Percentiles rank a stretch among this genome's conserved stretches.
Evolutionary conservation across 2,888 invertebrate genomes (phyloP).

Genomic region (Drosophila melanosoma): DNA sequence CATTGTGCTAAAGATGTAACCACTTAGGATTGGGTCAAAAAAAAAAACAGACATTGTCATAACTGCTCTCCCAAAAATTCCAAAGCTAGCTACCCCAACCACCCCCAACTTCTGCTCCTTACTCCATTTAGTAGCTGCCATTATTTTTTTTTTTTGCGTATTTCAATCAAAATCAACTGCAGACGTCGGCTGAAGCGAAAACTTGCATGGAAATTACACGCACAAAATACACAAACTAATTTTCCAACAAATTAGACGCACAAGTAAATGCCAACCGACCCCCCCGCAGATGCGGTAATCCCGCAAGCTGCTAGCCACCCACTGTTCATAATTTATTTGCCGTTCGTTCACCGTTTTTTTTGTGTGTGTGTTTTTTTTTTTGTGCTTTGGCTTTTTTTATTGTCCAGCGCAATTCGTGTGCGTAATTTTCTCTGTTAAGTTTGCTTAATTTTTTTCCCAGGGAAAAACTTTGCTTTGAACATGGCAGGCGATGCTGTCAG

Average conservation of each 20-base stretch:
- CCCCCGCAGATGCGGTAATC: not conserved
- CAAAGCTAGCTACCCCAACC: not conserved
- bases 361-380: slow-evolving; percentile 21
- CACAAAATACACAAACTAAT: slow-evolving; percentile 77
- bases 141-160: slow-evolving; percentile 45
- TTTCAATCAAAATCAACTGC: slow-evolving; percentile 75
- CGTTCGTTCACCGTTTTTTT: slow-evolving; percentile 20
- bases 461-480: slow-evolving; percentile 69
- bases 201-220: slow-evolving; percentile 75
- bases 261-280: slow-evolving; percentile 56
- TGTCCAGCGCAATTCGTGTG: slow-evolving; percentile 77
- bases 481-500: slow-evolving; percentile 11
- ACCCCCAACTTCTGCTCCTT: not conserved
- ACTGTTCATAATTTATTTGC: slow-evolving; percentile 70
- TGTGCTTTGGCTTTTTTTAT: slow-evolving; percentile 57
- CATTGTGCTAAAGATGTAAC: not conserved
- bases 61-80: not conserved
- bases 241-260: slow-evolving; percentile 77
- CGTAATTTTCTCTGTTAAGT: slow-evolving; percentile 73
- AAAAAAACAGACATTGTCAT: slow-evolving; percentile 18
- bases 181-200: slow-evolving; percentile 54
- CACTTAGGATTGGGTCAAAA: not conserved
- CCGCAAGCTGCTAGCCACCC: slow-evolving; percentile 3
- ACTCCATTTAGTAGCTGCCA: not conserved
- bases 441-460: slow-evolving; percentile 38